phyloP scores from a whole-genome alignment of 2,888 invertebrate genomes.

The Tanypteryx hageni region DNA sequence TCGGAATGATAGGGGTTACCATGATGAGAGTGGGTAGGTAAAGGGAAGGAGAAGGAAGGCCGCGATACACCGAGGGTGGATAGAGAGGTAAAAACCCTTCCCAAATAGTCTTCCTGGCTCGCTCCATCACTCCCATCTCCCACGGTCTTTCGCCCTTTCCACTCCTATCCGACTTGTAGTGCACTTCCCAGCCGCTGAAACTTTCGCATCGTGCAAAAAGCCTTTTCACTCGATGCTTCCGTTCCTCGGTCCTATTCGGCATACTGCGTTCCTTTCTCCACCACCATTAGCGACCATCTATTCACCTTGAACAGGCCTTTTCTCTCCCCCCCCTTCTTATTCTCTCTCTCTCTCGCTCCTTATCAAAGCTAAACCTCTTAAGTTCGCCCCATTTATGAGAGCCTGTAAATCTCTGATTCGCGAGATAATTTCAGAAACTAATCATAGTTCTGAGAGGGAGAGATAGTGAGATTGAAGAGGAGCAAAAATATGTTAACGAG shows the following conservation, averaged over 20 bases:
- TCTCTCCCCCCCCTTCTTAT: neutral
- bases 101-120: no score
- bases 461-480: neutral
- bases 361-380: conserved; percentile 2
- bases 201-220: neutral
- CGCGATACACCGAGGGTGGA: no score
- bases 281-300: conserved; percentile 13
- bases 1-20: no score
- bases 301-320: neutral
- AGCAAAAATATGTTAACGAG: no score
- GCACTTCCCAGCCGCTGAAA: neutral
- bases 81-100: no score
- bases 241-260: neutral
- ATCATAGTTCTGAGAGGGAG: neutral
- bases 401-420: neutral
- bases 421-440: neutral
- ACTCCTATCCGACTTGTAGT: neutral
- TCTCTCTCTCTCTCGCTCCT: neutral
- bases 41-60: no score
- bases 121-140: no score
- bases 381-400: neutral
- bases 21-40: no score
- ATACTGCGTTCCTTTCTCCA: neutral
- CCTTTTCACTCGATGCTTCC: conserved; percentile 1
- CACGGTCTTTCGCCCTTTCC: neutral